Base-by-base conservation (phyloP, 2,888 invertebrate species). In the Tipula unca region DNA sequence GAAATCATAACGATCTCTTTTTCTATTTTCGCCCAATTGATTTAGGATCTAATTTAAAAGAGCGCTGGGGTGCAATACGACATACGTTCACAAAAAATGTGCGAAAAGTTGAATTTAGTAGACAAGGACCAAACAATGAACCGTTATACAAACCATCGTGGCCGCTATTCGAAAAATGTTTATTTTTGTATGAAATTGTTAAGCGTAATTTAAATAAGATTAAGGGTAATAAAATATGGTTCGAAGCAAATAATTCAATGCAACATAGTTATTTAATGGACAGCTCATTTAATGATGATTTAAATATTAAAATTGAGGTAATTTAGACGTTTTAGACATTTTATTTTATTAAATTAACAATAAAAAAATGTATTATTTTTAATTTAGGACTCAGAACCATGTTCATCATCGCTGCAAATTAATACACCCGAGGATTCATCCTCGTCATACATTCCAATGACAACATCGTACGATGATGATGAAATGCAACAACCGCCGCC, bases 31-130 rank as follows among this genome's bases (percentile, higher is more conserved):
- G 69, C 69, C 69, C 69, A 25, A 25, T 69, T 69, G 69, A 69
- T 69, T 69, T 20, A 84, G 84, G 84, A 36, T 36, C 36, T 14
- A 84, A 84, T 84, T 84, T 84, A n/a, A 84, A 84, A 36, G 84
- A 84, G 10, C 84, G 84, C 20, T 84, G 84, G 84, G 84, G 84
- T 36, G 84, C 84, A 36, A 84, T 84, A 36, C 84, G 84, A 20
- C 84, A 84, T 14, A 84, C 84, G 20, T 84, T 84, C 14, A 84
- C 84, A 84, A 84, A 84, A 84, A 84, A 84, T 84, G 84, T 84
- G 13, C 35, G 84, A 3, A 84, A 84, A 84, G 84, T 84, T 25
- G 84, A 84, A 84, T 32, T 84, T 84, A 84, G 84, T 84, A 35
- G 84, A 36, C 84, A 36, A 20, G 84, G 36, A 36, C 35, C 36